A percentile compares a stretch with the other conserved stretches of the same genome.
Evolutionary conservation across 30 jellyfish, hydroid and myxozoan genomes (phyloP).

Genomic region (Haliclystus octoradiatus): DNA sequence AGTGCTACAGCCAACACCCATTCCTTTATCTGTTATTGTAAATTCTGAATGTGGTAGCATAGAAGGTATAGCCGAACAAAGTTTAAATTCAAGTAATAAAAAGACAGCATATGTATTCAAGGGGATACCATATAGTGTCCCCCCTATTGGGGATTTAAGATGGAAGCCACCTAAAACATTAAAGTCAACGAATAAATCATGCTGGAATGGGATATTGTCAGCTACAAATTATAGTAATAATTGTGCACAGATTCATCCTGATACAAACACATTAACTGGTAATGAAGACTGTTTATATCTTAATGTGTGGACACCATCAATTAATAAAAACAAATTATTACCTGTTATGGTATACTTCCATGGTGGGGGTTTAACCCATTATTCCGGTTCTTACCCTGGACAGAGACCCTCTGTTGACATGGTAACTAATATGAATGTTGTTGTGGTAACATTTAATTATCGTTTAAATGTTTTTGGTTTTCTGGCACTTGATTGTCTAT

Average conservation of each 20-base stretch:
- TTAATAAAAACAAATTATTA: constrained; percentile 9
- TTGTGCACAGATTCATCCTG: constrained; percentile 17
- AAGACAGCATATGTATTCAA: constrained; percentile 38
- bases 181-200: constrained; percentile 2
- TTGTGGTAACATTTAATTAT: constrained; percentile 56
- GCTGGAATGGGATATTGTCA: constrained; percentile 47
- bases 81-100: too few relatives aligned
- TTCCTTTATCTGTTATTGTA: too few relatives aligned
- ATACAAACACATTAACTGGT: constrained; percentile 14
- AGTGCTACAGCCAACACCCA: too few relatives aligned
- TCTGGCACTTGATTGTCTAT: constrained; percentile 45
- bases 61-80: too few relatives aligned
- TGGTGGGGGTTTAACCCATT: constrained; percentile 48
- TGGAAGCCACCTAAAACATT: constrained; percentile 65
- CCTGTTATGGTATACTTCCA: constrained; percentile 77
- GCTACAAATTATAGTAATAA: constrained; percentile 21
- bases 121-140: constrained; percentile 75
- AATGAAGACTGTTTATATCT: constrained; percentile 61
- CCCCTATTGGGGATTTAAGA: constrained; percentile 49
- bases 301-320: constrained; percentile 52
- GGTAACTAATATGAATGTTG: constrained; percentile 37
- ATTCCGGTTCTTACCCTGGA: constrained; percentile 28
- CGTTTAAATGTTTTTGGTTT: constrained; percentile 78
- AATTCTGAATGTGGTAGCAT: too few relatives aligned
- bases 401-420: constrained; percentile 25